Conservation (phyloP, 2,113 vertebrate genomes). For the Saimiri boliviensis region DNA sequence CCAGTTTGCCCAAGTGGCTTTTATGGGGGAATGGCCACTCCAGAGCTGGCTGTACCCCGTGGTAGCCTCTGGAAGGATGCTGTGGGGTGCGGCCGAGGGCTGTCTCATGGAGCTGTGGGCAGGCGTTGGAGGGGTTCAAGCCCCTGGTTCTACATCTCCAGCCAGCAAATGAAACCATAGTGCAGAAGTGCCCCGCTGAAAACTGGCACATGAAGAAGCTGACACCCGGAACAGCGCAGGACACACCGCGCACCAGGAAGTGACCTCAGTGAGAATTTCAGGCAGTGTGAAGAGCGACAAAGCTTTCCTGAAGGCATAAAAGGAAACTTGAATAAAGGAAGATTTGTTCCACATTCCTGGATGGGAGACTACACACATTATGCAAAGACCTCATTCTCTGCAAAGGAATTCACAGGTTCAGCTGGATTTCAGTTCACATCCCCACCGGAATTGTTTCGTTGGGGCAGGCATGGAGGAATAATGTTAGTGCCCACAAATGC, state of each 20-base stretch:
- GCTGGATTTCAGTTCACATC: neutral
- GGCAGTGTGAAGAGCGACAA: rapidly evolving
- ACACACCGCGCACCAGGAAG: rapidly evolving
- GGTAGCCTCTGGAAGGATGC: neutral
- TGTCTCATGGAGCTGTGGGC: neutral
- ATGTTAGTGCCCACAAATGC: neutral
- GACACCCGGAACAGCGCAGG: rapidly evolving
- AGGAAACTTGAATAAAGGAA: neutral
- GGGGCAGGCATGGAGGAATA: neutral
- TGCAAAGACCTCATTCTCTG: neutral
- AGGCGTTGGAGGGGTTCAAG: neutral
- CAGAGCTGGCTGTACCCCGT: neutral
- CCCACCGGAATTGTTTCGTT: neutral
- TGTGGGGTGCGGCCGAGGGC: neutral
- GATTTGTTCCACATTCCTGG: rapidly evolving
- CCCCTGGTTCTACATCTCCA: neutral
- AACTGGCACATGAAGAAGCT: rapidly evolving
- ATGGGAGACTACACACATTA: rapidly evolving
- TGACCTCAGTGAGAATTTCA: neutral
- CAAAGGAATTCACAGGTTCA: rapidly evolving
- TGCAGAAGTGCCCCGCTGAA: neutral
- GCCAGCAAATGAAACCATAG: neutral
- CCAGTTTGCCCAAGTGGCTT: rapidly evolving
- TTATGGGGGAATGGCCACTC: neutral
- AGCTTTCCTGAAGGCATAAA: neutral